Evolutionary conservation across 2,113 vertebrate species (phyloP).

Genomic region (Myodes glareolus): DNA sequence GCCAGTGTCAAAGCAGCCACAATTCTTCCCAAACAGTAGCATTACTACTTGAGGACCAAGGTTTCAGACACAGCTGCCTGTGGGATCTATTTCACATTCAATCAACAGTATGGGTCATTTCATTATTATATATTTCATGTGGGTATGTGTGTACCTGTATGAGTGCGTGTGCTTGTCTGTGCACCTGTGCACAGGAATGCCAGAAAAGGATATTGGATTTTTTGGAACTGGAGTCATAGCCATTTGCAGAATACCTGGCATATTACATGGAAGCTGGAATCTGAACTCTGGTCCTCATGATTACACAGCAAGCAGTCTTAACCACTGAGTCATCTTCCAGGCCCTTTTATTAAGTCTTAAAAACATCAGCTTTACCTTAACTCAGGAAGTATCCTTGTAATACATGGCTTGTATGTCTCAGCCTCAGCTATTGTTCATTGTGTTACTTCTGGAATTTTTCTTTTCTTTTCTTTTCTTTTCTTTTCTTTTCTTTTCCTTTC

Average conservation of each 20-base stretch:
- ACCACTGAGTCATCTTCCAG: not conserved
- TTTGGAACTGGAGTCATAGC: not conserved
- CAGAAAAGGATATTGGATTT: not conserved
- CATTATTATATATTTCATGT: not conserved
- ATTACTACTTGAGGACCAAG: not conserved
- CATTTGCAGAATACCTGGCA: not conserved
- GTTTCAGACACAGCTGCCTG: not conserved
- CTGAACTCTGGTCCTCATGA: not conserved
- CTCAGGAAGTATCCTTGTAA: not conserved
- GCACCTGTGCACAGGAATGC: not conserved
- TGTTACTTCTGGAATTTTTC: not conserved
- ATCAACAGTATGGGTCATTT: not conserved
- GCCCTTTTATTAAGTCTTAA: not conserved
- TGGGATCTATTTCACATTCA: not conserved
- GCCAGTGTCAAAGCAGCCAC: not conserved
- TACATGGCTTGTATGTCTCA: rapidly evolving
- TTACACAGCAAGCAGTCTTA: not conserved
- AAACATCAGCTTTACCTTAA: not conserved
- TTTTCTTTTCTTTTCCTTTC: too few relatives aligned
- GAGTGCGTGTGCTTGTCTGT: not conserved
- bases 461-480: too few relatives aligned
- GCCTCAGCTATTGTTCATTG: rapidly evolving
- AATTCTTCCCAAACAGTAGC: not conserved
- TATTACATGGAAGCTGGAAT: not conserved
- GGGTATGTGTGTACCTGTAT: too few relatives aligned